Evolutionary conservation across 2,888 invertebrate species (phyloP).

Genomic region (Patella ulyssiponensis): DNA sequence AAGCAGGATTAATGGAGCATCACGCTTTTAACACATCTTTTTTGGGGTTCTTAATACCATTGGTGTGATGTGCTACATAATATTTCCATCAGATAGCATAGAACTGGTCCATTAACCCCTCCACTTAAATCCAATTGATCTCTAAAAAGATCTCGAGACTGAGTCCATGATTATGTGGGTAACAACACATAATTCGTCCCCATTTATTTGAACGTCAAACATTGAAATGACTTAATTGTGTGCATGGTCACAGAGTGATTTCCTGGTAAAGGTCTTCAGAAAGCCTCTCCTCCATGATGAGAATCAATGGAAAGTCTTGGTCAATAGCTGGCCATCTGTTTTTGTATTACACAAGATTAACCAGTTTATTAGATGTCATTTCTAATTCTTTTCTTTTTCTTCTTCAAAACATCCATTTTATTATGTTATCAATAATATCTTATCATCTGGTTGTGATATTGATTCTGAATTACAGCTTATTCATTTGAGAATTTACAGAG

Average conservation of each 20-base stretch:
- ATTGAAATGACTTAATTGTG: constrained; percentile 7
- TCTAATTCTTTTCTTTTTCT: too few relatives aligned
- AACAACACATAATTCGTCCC: background rate
- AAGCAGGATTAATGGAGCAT: too few relatives aligned
- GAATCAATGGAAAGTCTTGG: background rate
- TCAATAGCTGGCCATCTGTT: background rate
- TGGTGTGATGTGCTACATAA: background rate
- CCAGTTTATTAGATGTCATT: too few relatives aligned
- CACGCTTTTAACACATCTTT: too few relatives aligned
- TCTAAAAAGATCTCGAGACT: background rate
- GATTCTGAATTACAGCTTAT: too few relatives aligned
- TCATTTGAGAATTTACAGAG: too few relatives aligned
- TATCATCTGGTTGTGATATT: too few relatives aligned
- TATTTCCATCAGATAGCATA: background rate
- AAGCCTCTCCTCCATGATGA: background rate
- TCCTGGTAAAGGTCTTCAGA: background rate
- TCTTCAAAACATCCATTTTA: too few relatives aligned
- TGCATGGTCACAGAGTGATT: constrained; percentile 7
- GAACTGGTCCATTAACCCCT: constrained; percentile 8
- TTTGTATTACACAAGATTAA: background rate
- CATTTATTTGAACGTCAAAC: constrained; percentile 1
- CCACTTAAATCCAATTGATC: constrained; percentile 3
- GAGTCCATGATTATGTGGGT: background rate
- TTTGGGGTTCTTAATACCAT: background rate
- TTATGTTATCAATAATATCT: too few relatives aligned